phyloP scores from a whole-genome alignment of 2,113 vertebrate genomes.

The Pholis gunnellus region DNA sequence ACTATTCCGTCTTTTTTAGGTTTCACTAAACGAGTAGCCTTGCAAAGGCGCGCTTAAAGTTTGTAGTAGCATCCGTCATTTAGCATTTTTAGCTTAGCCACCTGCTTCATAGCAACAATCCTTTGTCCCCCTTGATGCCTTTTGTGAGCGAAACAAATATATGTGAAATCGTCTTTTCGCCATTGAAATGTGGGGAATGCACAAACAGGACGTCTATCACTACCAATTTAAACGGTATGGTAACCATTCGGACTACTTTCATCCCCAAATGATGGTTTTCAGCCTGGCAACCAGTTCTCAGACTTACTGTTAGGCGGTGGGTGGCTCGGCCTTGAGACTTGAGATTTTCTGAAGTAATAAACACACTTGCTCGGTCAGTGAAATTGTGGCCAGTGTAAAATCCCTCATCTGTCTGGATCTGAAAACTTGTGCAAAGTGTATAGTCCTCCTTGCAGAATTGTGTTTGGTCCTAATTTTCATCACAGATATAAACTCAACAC shows the following conservation, averaged over 20 bases:
- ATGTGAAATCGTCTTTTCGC: background rate
- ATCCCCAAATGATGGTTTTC: background rate
- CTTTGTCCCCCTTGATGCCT: background rate
- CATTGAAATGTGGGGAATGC: background rate
- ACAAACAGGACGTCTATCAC: background rate
- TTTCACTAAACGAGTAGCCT: background rate
- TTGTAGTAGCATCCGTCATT: background rate
- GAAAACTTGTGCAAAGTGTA: too few species aligned
- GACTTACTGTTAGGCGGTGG: background rate
- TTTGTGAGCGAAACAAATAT: conserved; percentile 1
- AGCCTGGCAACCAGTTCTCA: background rate
- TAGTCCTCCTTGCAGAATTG: background rate
- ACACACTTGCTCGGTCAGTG: too few species aligned
- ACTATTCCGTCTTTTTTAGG: background rate
- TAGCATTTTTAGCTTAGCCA: background rate
- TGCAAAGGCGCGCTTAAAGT: background rate
- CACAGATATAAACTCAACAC: too few species aligned
- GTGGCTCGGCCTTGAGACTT: too few species aligned
- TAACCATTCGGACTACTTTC: background rate
- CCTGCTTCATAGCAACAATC: background rate
- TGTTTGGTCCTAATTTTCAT: background rate
- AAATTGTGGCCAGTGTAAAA: too few species aligned
- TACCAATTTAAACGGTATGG: background rate
- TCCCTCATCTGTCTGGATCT: too few species aligned
- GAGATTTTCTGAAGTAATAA: too few species aligned